Evolutionary conservation across 2,888 invertebrate genomes (phyloP), one percentile per base, ranked within the genome.

Genomic region (Oligia fasciuncula): DNA sequence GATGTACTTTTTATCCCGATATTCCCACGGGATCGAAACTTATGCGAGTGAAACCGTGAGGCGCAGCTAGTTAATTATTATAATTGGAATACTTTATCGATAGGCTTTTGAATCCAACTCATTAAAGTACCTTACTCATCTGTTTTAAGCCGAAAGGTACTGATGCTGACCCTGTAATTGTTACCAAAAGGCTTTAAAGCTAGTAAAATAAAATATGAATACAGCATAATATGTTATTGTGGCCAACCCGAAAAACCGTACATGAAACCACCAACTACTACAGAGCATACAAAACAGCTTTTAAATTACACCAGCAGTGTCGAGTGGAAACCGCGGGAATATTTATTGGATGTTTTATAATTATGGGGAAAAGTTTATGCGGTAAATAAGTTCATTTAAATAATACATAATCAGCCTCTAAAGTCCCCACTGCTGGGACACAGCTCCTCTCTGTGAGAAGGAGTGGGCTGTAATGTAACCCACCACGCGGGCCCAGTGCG

Each of bases 281-380:
- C 5, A 19, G 60, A 49, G 35, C 71, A 73, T 69, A 79, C 78
- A 85, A 72, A 82, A 82, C 71, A 72, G 76, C 49, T 81, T 85
- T 85, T 85, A 81, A 81, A 85, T 85, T 81, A 71, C 62, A 65
- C 51, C 70, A 68, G 29, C 63, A 65, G 76, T 57, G 71, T 69
- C 49, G 76, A 76, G n/a, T 68, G 49, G 5, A 57, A 77, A 78
- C 85, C 85, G 62, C 85, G 40, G 23, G 62, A 17, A 81, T 77
- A 81, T 77, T 75, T 81, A 81, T 75, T 70, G 69, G 8, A 67
- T 82, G 19, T 78, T 81, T 81, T 51, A 60, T 76, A 72, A 75
- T 77, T 84, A 66, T 29, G 29, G 72, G 51, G 65, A 62, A 73
- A 62, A 54, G 8, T 77, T 46, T 4, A 66, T 69, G 54, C 46